Evolutionary conservation across 2,888 invertebrate genomes (phyloP), one percentile per base, ranked within the genome.

Genomic region (Noctua janthe): DNA sequence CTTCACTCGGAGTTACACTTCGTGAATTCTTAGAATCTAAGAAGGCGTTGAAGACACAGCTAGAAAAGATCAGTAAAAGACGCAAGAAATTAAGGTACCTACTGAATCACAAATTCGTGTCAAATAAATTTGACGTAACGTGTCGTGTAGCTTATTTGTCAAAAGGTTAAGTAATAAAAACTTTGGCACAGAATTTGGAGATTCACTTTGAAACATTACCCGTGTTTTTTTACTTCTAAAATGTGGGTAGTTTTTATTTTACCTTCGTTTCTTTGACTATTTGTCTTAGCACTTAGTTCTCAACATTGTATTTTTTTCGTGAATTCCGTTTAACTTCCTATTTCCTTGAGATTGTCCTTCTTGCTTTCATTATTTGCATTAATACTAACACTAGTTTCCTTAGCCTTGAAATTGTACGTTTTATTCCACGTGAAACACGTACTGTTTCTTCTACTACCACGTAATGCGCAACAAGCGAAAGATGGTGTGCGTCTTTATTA

Each of bases 1-100:
- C 8, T 69, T 47, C 47, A 69, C 15, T 5, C 43, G 69, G 73
- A 66, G 69, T 78, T 69, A 76, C 69, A 76, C 78, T 80, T 78
- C 82, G 79, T 71, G 84, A 71, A 83, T 72, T 76, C 35, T 39
- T 80, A 73, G 84, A 81, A 78, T 73, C 75, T 69, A 74, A 69
- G 76, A 70, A 84, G 70, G 35, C 70, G n/a, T 54, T 67, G 80
- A 84, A 74, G 78, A 76, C 59, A 71, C 66, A 81, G 77, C 81
- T 85, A 69, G 71, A 78, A 77, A 88, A 85, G 71, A 81, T 82
- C 78, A 78, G 76, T 71, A 86, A 78, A 84, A 86, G 77, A 62
- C 70, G 74, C 59, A 84, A 78, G 81, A 88, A 86, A 72, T n/a
- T 80, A 74, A 82, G 81, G 86, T 88, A 84, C 83, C 15, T 78